Evolutionary conservation across 2,888 invertebrate species (phyloP), one percentile per base, ranked within the genome.

Genomic region (Steromphala cineraria): DNA sequence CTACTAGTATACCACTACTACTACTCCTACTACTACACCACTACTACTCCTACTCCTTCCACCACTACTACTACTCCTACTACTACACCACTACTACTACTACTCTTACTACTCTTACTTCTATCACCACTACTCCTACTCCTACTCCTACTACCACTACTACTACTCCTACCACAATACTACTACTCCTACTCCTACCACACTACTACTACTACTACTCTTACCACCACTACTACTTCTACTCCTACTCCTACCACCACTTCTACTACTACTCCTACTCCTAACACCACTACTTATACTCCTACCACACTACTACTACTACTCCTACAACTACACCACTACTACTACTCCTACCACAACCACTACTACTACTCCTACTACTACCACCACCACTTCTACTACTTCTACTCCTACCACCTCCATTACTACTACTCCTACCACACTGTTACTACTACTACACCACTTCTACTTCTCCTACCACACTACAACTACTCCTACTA

Each of bases 301-400:
- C 7, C 36, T 36, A 4, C 7, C 7, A n/a, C n/a, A n/a, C n/a
- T n/a, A n/a, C 76, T 28, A 75, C 80, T 67, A 75, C 83, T 62
- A 83, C 71, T 46, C 62, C 55, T 56, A 53, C 10, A n/a, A n/a
- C n/a, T n/a, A n/a, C n/a, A n/a, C n/a, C 3, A 17, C 2, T 0
- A 53, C 31, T 0, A 21, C 31, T 62, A 31, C 10, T 8, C 17
- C 36, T 7, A 36, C 28, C 8, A 24, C 53, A 28, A 53, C 74
- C 28, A 19, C 10, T 0, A 56, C 24, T 75, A 8, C 28, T 71
- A n/a, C 28, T 40, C 7, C 36, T 71, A 8, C 53, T 53, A 17
- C 40, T 21, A 17, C 36, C n/a, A 19, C 31, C 53, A n/a, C 36
- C 36, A 21, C 36, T 74, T 53, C 40, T 74, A 10, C 53, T 21